phyloP scores from a whole-genome alignment of 2,888 invertebrate species.

The Cantharis flavilabris region DNA sequence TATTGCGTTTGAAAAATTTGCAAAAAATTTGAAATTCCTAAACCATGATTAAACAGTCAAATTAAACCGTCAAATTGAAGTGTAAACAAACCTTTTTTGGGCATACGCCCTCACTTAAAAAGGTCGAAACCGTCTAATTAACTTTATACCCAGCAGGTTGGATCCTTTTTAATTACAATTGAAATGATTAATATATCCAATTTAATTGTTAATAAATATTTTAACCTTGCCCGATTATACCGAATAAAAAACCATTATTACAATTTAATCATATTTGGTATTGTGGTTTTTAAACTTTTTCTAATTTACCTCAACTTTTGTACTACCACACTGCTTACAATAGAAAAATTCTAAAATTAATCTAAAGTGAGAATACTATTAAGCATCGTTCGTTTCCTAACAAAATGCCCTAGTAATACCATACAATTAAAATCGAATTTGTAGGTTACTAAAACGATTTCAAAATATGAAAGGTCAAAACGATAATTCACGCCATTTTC shows the following conservation, averaged over 20 bases:
- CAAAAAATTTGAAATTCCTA: background rate
- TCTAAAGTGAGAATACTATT: background rate
- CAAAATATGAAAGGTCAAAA: background rate
- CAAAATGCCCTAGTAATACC: background rate
- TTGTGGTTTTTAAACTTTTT: background rate
- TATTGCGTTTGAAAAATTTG: background rate
- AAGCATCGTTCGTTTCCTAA: background rate
- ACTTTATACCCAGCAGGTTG: background rate
- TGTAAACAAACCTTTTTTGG: background rate
- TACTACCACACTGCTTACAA: background rate
- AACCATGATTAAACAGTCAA: background rate
- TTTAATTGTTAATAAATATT: background rate
- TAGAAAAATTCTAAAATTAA: background rate
- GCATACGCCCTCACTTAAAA: background rate
- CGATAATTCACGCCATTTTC: background rate
- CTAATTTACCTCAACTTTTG: background rate
- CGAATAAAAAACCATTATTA: background rate
- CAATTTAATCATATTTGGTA: background rate
- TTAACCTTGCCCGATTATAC: background rate
- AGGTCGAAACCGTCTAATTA: background rate
- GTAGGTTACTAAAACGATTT: background rate
- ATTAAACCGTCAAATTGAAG: background rate
- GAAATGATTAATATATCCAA: background rate
- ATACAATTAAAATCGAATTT: constrained; percentile 10
- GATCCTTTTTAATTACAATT: background rate